Evolutionary conservation across 37 sponge, comb jelly and placozoan species (phyloP).

Genomic region (Haliclona indistincta): DNA sequence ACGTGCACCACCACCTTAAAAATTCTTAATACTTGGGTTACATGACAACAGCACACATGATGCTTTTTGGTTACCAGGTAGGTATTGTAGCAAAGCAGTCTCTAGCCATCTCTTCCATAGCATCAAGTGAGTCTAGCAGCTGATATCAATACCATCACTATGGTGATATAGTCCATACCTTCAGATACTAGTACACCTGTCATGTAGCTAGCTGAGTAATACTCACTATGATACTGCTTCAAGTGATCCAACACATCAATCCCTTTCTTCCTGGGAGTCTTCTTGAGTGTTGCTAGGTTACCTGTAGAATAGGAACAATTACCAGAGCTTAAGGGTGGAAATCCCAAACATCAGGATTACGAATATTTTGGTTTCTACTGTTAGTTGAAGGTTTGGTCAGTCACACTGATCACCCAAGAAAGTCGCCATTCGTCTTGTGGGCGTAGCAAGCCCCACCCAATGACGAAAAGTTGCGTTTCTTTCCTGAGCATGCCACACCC

Average conservation of each 20-base stretch:
- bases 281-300: conserved; percentile 24
- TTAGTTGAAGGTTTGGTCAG: no score
- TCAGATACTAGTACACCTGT: conserved; percentile 54
- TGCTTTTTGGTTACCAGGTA: conserved; percentile 27
- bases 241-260: conserved; percentile 5
- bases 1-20: no score
- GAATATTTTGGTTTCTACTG: no score
- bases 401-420: no score
- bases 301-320: no score
- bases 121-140: conserved; percentile 59
- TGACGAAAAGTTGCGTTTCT: no score
- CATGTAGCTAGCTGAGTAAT: conserved; percentile 74
- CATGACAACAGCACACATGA: not conserved
- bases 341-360: no score
- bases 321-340: no score
- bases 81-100: conserved; percentile 60
- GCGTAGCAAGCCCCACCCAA: no score
- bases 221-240: conserved; percentile 36
- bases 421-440: no score
- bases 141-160: not conserved
- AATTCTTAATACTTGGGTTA: no score
- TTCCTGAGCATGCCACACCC: no score
- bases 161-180: conserved; percentile 11
- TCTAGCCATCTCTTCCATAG: conserved; percentile 43
- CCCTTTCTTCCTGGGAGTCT: conserved; percentile 10